Percentiles rank a stretch among this genome's conserved stretches.
These are phyloP conservation scores for Parnassius glacialis DNA, from an alignment of 2,888 invertebrate genomes.

Conservation along the genomic window DNA sequence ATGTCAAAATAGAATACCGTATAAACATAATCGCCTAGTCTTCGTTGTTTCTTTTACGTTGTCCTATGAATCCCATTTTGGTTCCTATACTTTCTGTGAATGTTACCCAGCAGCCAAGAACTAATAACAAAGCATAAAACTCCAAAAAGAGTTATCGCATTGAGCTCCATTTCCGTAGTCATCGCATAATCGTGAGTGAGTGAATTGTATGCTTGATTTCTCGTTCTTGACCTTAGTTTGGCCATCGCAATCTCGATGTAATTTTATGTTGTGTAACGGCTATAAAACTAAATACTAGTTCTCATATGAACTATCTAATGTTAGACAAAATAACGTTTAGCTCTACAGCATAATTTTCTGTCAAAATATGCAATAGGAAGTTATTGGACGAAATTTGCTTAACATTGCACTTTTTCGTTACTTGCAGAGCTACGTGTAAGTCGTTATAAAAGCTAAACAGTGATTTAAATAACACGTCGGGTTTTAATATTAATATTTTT, in stretches of 20 bases:
- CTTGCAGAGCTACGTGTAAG: constrained; percentile 12
- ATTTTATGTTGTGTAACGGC: constrained; percentile 75
- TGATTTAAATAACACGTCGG: neutral
- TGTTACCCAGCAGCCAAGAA: constrained; percentile 30
- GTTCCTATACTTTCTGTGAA: constrained; percentile 44
- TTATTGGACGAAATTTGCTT: constrained; percentile 38
- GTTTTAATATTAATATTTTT: neutral
- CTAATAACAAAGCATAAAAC: constrained; percentile 16
- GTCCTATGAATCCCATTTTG: constrained; percentile 52
- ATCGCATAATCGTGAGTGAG: constrained; percentile 41
- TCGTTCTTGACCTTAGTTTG: constrained; percentile 69
- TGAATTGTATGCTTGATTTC: constrained; percentile 49
- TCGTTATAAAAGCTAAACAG: constrained; percentile 3
- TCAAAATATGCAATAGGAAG: constrained; percentile 42
- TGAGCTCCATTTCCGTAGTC: constrained; percentile 31
- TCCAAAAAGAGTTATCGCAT: constrained; percentile 23
- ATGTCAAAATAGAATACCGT: constrained; percentile 79
- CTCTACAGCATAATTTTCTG: constrained; percentile 31
- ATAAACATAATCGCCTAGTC: constrained; percentile 61
- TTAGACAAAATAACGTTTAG: constrained; percentile 38
- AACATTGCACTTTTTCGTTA: constrained; percentile 26
- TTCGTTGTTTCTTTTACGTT: constrained; percentile 68
- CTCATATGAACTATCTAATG: constrained; percentile 41
- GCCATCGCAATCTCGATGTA: constrained; percentile 57
- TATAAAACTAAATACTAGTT: constrained; percentile 74